These are phyloP conservation scores for Mesopsocus fuscifrons DNA, from an alignment of 2,888 invertebrate genomes.

Conservation along the genomic window DNA sequence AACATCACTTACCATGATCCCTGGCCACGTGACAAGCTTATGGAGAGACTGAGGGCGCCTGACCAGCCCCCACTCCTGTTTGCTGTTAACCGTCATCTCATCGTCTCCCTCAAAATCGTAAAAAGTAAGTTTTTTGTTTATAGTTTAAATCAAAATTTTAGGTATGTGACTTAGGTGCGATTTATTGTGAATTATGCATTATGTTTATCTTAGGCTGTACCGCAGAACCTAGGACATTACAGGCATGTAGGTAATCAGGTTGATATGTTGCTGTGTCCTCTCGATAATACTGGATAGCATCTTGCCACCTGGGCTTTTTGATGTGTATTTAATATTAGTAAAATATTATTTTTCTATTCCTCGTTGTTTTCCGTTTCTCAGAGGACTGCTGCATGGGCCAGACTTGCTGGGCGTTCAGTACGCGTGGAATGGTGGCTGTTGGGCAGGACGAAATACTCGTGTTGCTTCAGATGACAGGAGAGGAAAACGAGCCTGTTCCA, in stretches of 20 bases:
- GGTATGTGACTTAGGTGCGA: conserved; percentile 6
- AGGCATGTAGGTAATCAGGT: too few species aligned
- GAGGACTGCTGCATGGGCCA: conserved; percentile 59
- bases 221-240: too few species aligned
- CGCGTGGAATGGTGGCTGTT: conserved; percentile 54
- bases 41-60: conserved; percentile 36
- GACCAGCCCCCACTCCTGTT: conserved; percentile 40
- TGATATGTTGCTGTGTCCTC: too few species aligned
- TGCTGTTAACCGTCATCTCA: conserved; percentile 53
- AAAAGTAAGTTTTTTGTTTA: conserved; percentile 57
- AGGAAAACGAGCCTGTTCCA: conserved; percentile 39
- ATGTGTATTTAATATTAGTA: conserved; percentile 1
- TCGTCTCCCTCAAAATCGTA: conserved; percentile 51
- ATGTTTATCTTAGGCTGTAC: too few species aligned
- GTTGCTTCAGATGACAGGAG: conserved; percentile 41
- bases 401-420: conserved; percentile 56
- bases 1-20: conserved; percentile 34
- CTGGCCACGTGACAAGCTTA: conserved; percentile 32
- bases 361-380: conserved; percentile 27
- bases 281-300: too few species aligned
- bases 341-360: conserved; percentile 9
- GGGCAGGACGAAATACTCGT: conserved; percentile 70
- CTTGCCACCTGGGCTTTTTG: conserved; percentile 11
- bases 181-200: too few species aligned
- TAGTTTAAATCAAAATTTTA: conserved; percentile 1